Conservation (phyloP, 2,113 vertebrate species). For the Boleophthalmus pectinirostris region DNA sequence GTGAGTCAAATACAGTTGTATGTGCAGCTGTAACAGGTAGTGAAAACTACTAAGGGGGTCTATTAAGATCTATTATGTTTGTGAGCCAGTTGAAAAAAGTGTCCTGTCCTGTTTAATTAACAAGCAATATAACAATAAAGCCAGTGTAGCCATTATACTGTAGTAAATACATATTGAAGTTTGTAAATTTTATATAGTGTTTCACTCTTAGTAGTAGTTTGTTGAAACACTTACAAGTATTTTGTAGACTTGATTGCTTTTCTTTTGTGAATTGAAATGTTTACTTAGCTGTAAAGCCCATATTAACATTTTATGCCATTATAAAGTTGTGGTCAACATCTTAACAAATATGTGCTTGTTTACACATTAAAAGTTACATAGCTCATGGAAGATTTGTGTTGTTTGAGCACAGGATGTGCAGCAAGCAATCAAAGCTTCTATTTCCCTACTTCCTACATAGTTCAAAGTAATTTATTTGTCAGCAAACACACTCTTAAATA, state of each 20-base stretch:
- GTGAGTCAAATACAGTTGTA: slow-evolving; percentile 73
- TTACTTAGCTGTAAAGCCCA: slow-evolving; percentile 7
- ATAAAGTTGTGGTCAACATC: slow-evolving; percentile 13
- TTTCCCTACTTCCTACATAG: not conserved
- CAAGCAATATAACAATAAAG: not conserved
- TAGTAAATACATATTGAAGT: not conserved
- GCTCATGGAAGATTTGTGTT: not conserved
- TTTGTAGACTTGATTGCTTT: not conserved
- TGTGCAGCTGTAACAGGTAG: not conserved
- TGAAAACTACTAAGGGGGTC: not conserved
- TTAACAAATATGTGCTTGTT: not conserved
- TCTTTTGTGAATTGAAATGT: not conserved
- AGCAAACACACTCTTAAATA: not conserved
- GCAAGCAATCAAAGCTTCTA: not conserved
- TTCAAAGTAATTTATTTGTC: not conserved
- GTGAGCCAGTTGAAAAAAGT: not conserved
- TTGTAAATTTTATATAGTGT: not conserved
- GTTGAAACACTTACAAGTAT: not conserved
- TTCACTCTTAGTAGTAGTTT: too few relatives aligned
- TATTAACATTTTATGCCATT: slow-evolving; percentile 13
- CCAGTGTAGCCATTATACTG: not conserved
- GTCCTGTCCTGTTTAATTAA: not conserved
- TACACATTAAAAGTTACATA: not conserved
- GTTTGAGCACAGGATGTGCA: not conserved
- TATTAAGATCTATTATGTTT: slow-evolving; percentile 26